phyloP scores from a whole-genome alignment of 23 tunicate genomes.

The Trididemnum miniatum region DNA sequence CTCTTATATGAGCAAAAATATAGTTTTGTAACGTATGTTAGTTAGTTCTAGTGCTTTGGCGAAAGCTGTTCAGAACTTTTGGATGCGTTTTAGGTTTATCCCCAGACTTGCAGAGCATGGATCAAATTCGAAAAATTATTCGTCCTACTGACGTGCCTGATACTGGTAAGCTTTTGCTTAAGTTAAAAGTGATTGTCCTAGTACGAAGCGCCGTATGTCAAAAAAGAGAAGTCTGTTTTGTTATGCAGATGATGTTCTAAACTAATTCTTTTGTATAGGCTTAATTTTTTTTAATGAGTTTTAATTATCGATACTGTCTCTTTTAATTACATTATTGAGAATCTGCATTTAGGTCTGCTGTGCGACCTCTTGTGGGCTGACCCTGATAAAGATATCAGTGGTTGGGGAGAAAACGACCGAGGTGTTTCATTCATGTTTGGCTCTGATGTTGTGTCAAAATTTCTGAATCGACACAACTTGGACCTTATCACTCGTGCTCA shows the following conservation, averaged over 20 bases:
- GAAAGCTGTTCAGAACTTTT: neutral
- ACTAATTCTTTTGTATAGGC: too few relatives aligned
- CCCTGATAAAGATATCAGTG: constrained; percentile 94
- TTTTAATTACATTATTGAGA: too few relatives aligned
- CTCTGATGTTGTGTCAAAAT: constrained; percentile 92
- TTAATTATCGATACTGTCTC: too few relatives aligned
- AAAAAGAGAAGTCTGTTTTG: too few relatives aligned
- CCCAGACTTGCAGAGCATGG: constrained; percentile 96
- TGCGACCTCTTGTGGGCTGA: constrained; percentile 98
- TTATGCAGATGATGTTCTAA: too few relatives aligned
- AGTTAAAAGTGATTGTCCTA: too few relatives aligned
- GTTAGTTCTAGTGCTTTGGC: neutral
- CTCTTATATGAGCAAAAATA: neutral
- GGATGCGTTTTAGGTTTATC: constrained; percentile 50
- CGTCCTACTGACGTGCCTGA: constrained; percentile 99
- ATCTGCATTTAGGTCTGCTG: constrained; percentile 69
- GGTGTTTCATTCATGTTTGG: constrained; percentile 97
- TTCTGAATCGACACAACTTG: constrained; percentile 85
- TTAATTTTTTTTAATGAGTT: too few relatives aligned
- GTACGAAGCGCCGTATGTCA: too few relatives aligned
- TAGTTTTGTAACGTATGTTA: neutral
- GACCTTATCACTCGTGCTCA: constrained; percentile 95
- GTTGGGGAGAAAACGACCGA: constrained; percentile 98
- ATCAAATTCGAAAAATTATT: constrained; percentile 88
- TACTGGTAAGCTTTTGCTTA: constrained; percentile 57